Base-by-base conservation (phyloP, 2,113 vertebrate species). In the Mola mola region DNA sequence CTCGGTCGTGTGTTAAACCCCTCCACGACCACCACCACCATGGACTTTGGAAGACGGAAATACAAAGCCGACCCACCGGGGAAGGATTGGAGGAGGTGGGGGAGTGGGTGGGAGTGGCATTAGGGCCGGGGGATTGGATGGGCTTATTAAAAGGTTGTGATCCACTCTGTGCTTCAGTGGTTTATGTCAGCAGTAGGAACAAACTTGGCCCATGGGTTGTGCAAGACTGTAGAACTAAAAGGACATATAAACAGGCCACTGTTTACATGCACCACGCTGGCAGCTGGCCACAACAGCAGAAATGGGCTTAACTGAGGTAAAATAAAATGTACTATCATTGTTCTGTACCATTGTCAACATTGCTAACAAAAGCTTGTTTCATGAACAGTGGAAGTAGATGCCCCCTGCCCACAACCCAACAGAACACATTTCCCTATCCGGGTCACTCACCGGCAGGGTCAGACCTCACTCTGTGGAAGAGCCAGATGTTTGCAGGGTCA, bases 141-240 rank as follows among this genome's bases (percentile, higher is more conserved):
- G 79, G 37, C 50, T 74, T 53, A 67, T 68, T 72, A 60, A 71
- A 81, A 72, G 43, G 81, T 85, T 79, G 75, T 49, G 71, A 86
- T 81, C 77, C 75, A 78, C 60, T 81, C 53, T 81, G 72, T 79
- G 70, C 59, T 82, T 73, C 40, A 63, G 70, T 79, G 78, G 71
- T 86, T 74, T 57, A 20, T 79, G 67, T 64, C 56, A 44, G 42
- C 72, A 46, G 43, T 56, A 67, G 79, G 44, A 75, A 59, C 38
- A 75, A 80, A 72, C 72, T 78, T 85, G 81, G 86, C 86, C 85
- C 82, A 87, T 86, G 82, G 87, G 84, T 87, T 87, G 48, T 66
- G 53, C 43, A 60, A 50, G 19, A 53, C 25, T 46, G 6, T 24
- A 37, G 64, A 44, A 25, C 21, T 24, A 15, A 17, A n/a, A n/a